These are phyloP conservation scores for Cryptoblepharus egeriae DNA, from an alignment of 2,797 vertebrate species.

Conservation along the genomic window DNA sequence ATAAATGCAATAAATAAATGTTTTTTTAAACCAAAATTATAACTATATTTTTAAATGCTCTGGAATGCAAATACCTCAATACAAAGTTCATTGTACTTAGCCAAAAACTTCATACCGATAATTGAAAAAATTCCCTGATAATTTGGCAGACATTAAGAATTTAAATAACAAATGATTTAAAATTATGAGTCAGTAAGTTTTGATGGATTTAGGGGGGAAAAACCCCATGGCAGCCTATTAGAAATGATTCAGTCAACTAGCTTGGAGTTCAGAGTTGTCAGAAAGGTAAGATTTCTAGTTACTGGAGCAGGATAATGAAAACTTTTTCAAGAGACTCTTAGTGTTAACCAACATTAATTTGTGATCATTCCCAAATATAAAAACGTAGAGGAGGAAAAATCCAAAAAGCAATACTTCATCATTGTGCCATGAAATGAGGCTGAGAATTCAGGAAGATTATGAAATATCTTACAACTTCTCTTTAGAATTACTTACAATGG, in stretches of 20 bases:
- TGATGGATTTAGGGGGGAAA: not conserved
- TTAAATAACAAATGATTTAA: not conserved
- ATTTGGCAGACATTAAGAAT: not conserved
- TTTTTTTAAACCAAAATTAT: not conserved
- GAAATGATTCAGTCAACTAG: slow-evolving; percentile 10
- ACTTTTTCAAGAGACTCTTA: not conserved
- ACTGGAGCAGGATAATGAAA: slow-evolving; percentile 11
- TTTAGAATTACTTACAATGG: not conserved
- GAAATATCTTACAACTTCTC: not conserved
- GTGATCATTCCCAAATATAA: slow-evolving; percentile 30
- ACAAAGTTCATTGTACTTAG: slow-evolving; percentile 14
- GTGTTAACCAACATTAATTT: not conserved
- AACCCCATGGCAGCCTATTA: not conserved
- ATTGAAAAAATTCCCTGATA: slow-evolving; percentile 7
- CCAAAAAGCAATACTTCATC: slow-evolving; percentile 8
- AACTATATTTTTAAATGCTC: not conserved
- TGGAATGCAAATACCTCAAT: slow-evolving; percentile 10
- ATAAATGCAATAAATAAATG: not conserved
- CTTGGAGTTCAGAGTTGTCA: fast-evolving
- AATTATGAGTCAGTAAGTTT: not conserved
- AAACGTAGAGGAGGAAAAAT: not conserved
- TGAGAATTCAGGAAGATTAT: not conserved
- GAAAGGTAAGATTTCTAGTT: slow-evolving; percentile 1
- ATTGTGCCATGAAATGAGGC: slow-evolving; percentile 17
- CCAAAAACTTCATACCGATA: not conserved